Evolutionary conservation across 2,113 vertebrate genomes (phyloP), one percentile per base, ranked within the genome.

Genomic region (Myodes glareolus): DNA sequence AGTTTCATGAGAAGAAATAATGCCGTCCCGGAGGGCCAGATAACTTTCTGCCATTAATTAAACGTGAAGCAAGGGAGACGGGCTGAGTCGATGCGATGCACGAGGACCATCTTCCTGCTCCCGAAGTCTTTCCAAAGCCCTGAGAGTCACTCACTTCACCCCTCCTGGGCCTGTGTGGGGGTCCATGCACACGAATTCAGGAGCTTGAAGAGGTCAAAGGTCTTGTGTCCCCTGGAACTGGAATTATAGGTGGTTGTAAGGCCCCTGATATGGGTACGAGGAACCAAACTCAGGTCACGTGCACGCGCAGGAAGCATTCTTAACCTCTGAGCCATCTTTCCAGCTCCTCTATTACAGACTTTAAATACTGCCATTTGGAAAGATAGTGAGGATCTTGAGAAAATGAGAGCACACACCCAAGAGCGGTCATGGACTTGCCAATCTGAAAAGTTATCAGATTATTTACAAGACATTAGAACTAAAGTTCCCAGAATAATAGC

Each of bases 1-100:
- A 81, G 42, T 92, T 91, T 89, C 65, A 36, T 21, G 21, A n/a
- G 77, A 88, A 85, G 75, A 92, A 94, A 63, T 63, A 42, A 65
- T 1, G 6, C 10, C 36, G 39, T 39, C 47, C 19, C 5, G 14
- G 47, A 93, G 21, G 85, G 29, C 80, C 63, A n/a, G 65, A 12
- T 2, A 50, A 72, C 55, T 55, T 89, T 45, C 58, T 85, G 50
- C 88, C 86, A 80, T 70, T 50, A 27, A 84, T 63, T 68, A 70
- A 78, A 63, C 25, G 2, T 63, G 63, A 91, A 89, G 58, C 55
- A 58, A 42, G 11, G 58, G 61, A 55, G n/a, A 65, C 31, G 0
- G 16, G 14, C 3, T 12, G 21, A 75, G 29, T 5, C n/a, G 72
- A 55, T 4, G 58, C 19, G 39, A 63, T 16, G 55, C 63, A 31